Percentiles rank a stretch among this genome's conserved stretches.
phyloP scores from a whole-genome alignment of 2,888 invertebrate species.

The Malthinus seriepunctatus region DNA sequence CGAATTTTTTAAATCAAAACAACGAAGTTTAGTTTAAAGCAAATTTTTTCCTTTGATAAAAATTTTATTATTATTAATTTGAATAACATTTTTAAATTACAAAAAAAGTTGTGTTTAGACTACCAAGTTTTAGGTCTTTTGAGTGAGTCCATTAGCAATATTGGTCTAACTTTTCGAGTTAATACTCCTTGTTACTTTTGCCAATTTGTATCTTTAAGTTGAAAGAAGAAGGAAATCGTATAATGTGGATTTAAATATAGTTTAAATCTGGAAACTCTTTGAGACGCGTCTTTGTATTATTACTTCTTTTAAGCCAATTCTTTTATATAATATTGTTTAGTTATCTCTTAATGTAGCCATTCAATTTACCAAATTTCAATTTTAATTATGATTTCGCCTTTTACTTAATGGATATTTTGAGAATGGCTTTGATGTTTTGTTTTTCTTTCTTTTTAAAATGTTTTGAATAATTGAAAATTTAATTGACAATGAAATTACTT shows the following conservation, averaged over 20 bases:
- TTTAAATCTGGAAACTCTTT: constrained; percentile 9
- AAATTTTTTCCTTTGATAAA: no score
- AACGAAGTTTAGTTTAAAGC: no score
- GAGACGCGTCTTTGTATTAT: constrained; percentile 14
- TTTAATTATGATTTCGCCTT: constrained; percentile 14
- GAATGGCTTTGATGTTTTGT: constrained; percentile 17
- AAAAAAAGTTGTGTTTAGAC: constrained; percentile 6
- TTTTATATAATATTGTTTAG: constrained; percentile 18
- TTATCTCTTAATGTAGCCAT: constrained; percentile 24
- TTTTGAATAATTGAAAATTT: no score
- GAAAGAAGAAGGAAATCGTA: constrained; percentile 6
- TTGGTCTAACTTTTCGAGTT: constrained; percentile 30
- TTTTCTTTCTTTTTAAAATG: no score
- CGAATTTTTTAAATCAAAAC: no score
- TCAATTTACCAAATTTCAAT: constrained; percentile 24
- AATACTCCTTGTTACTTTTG: not conserved
- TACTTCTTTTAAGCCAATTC: constrained; percentile 18
- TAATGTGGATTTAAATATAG: constrained; percentile 18
- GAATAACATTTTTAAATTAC: constrained; percentile 8
- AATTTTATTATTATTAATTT: no score
- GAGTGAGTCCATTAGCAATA: constrained; percentile 40
- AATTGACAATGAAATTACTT: no score
- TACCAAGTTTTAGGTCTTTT: constrained; percentile 17
- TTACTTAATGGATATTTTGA: constrained; percentile 18
- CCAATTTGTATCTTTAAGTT: constrained; percentile 1